These are phyloP conservation scores for Acanthochromis polyacanthus DNA, from an alignment of 2,113 vertebrate genomes.

Conservation along the genomic window DNA sequence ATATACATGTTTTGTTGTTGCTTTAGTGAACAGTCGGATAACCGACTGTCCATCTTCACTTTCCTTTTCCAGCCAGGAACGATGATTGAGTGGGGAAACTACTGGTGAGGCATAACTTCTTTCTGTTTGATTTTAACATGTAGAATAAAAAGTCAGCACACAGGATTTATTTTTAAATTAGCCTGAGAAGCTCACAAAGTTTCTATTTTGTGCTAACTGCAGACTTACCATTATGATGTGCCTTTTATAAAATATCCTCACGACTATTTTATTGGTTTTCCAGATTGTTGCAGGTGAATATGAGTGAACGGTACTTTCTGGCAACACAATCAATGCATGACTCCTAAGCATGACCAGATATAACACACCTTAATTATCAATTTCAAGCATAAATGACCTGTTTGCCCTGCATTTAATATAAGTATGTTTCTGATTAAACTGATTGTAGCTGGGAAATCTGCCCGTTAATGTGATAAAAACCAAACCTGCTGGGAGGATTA, in stretches of 20 bases:
- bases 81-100: slow-evolving; percentile 99
- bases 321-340: slow-evolving; percentile 49
- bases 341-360: slow-evolving; percentile 29
- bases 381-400: slow-evolving; percentile 26
- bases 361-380: slow-evolving; percentile 5
- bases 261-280: slow-evolving; percentile 63
- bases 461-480: neutral
- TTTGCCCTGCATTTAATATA: slow-evolving; percentile 10
- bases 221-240: neutral
- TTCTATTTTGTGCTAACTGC: neutral
- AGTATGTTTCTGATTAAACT: neutral
- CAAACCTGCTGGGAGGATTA: slow-evolving; percentile 3
- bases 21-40: neutral
- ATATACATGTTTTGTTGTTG: slow-evolving; percentile 4
- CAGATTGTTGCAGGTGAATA: slow-evolving; percentile 67
- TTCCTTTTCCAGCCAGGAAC: slow-evolving; percentile 92
- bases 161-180: neutral
- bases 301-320: slow-evolving; percentile 57
- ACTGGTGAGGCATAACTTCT: slow-evolving; percentile 88
- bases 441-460: slow-evolving; percentile 4
- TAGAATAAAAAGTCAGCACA: neutral
- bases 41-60: neutral
- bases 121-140: neutral
- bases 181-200: neutral
- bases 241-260: slow-evolving; percentile 19